Evolutionary conservation across 2,797 vertebrate genomes (phyloP).

Genomic region (Sternarchorhynchus goeldii): DNA sequence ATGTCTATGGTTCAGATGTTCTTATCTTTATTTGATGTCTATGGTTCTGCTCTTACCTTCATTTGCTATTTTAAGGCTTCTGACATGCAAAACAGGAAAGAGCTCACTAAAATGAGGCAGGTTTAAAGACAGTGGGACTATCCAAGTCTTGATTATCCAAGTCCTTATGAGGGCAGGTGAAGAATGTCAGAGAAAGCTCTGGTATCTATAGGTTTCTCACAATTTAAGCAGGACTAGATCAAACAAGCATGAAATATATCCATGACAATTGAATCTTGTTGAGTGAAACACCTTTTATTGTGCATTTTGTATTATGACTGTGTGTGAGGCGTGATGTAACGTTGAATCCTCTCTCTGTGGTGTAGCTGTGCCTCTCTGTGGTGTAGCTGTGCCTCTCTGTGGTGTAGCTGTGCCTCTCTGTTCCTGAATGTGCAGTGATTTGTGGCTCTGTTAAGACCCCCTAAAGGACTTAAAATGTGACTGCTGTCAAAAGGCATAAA

Average conservation of each 20-base stretch:
- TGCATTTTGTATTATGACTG: slow-evolving; percentile 11
- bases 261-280: too few relatives aligned
- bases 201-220: background rate
- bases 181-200: background rate
- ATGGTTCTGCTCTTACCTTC: background rate
- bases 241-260: too few relatives aligned
- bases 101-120: background rate
- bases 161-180: background rate
- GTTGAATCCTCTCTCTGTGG: slow-evolving; percentile 3
- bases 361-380: slow-evolving; percentile 20
- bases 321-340: background rate
- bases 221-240: too few relatives aligned
- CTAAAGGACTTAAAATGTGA: background rate
- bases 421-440: slow-evolving; percentile 18
- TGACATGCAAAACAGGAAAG: background rate
- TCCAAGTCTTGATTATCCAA: too few relatives aligned
- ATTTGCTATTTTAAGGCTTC: slow-evolving; percentile 12
- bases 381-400: slow-evolving; percentile 20
- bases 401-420: slow-evolving; percentile 12
- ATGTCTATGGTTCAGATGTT: slow-evolving; percentile 3
- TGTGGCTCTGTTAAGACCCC: slow-evolving; percentile 36
- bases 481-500: background rate
- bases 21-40: background rate
- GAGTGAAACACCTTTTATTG: background rate
- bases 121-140: background rate